Evolutionary conservation across 2,113 vertebrate genomes (phyloP).

Genomic region (Grallaria varia): DNA sequence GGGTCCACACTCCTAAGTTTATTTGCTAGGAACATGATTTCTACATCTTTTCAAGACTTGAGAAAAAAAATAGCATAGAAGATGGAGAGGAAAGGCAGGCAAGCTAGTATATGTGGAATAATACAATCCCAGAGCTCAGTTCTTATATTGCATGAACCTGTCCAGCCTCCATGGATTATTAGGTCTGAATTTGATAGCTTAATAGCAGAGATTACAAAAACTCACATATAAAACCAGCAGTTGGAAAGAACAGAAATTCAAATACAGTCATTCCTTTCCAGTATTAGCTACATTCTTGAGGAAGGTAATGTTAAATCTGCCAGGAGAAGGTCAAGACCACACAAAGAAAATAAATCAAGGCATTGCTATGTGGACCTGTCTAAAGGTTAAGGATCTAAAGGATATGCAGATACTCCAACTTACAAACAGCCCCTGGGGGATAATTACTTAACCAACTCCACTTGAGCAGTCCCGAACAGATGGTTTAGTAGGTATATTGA

Average conservation of each 20-base stretch:
- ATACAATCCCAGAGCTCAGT: slow-evolving; percentile 43
- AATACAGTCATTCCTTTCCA: slow-evolving; percentile 6
- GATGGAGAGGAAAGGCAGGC: not conserved
- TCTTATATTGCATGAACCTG: not conserved
- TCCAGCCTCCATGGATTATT: slow-evolving; percentile 56
- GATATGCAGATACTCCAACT: slow-evolving; percentile 63
- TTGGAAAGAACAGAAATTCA: slow-evolving; percentile 18
- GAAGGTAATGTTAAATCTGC: slow-evolving; percentile 53
- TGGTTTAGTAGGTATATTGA: slow-evolving; percentile 19
- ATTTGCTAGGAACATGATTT: not conserved
- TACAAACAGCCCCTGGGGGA: slow-evolving; percentile 40
- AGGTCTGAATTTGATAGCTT: slow-evolving; percentile 67
- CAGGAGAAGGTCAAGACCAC: slow-evolving; percentile 76
- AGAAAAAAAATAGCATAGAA: not conserved
- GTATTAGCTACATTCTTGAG: slow-evolving; percentile 48
- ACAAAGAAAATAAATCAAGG: slow-evolving; percentile 74
- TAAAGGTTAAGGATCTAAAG: slow-evolving; percentile 77
- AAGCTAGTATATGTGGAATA: slow-evolving; percentile 49
- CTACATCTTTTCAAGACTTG: not conserved
- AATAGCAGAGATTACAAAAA: slow-evolving; percentile 63
- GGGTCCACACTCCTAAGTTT: not conserved
- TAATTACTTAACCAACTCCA: slow-evolving; percentile 55
- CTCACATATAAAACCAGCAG: slow-evolving; percentile 37
- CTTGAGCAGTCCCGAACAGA: slow-evolving; percentile 31
- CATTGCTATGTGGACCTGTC: slow-evolving; percentile 54